Conservation (phyloP, 2,113 vertebrate species). For the Leptobrachium leishanense region DNA sequence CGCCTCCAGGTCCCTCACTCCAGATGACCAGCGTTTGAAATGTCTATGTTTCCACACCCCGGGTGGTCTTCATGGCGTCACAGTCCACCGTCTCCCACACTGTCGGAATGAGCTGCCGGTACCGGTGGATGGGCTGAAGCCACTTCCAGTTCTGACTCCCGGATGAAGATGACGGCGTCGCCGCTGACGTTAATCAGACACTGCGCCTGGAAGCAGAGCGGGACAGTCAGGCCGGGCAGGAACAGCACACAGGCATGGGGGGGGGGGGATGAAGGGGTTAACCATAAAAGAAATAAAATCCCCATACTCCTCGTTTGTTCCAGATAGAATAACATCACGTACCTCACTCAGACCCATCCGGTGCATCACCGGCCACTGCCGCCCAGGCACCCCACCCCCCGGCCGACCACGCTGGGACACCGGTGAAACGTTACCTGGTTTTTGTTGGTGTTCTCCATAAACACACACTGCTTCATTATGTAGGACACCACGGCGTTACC, state of each 20-base stretch:
- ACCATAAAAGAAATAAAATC: too few relatives aligned
- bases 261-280: too few relatives aligned
- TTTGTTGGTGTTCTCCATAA: slow-evolving; percentile 98
- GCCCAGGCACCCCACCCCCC: too few relatives aligned
- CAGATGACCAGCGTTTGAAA: slow-evolving; percentile 65
- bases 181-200: slow-evolving; percentile 98
- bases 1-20: slow-evolving; percentile 75
- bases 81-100: slow-evolving; percentile 70
- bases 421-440: slow-evolving; percentile 80
- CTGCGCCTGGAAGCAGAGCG: slow-evolving; percentile 76
- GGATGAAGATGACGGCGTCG: slow-evolving; percentile 87
- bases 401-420: background rate
- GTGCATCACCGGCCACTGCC: too few relatives aligned
- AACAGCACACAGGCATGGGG: too few relatives aligned
- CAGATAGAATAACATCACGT: too few relatives aligned
- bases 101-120: slow-evolving; percentile 61
- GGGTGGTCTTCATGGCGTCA: background rate
- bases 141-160: slow-evolving; percentile 84
- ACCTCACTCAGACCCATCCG: too few relatives aligned
- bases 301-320: too few relatives aligned
- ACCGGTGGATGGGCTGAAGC: slow-evolving; percentile 57
- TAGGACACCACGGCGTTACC: slow-evolving; percentile 97
- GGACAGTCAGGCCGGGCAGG: too few relatives aligned
- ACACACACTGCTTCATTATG: slow-evolving; percentile 97
- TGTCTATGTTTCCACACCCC: slow-evolving; percentile 16